Evolutionary conservation across 2,113 vertebrate species (phyloP).

Genomic region (Zonotrichia leucophrys): DNA sequence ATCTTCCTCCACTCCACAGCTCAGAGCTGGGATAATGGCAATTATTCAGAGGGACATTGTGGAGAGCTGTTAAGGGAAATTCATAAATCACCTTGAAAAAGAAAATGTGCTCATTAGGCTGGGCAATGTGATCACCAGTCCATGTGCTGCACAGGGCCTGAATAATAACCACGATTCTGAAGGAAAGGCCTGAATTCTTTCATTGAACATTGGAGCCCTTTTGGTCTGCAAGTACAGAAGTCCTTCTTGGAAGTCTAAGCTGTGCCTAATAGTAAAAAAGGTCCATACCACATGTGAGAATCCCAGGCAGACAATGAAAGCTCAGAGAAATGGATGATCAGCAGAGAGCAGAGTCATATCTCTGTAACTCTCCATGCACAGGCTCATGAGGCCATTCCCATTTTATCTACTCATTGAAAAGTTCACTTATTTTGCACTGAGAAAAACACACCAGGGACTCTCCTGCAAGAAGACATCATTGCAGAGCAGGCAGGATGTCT

Average conservation of each 20-base stretch:
- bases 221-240: neutral
- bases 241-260: neutral
- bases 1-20: neutral
- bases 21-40: neutral
- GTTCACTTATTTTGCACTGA: neutral
- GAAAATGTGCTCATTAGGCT: neutral
- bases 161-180: neutral
- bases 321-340: neutral
- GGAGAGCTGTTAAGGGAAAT: neutral
- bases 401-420: neutral
- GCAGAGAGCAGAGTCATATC: neutral
- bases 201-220: neutral
- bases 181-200: neutral
- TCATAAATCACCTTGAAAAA: neutral
- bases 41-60: neutral
- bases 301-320: neutral
- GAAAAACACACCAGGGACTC: neutral
- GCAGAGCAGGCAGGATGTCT: neutral
- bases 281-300: neutral
- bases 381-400: neutral
- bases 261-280: neutral
- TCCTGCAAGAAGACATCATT: neutral
- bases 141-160: neutral
- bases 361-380: neutral
- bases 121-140: neutral